A percentile compares a stretch with the other conserved stretches of the same genome.
phyloP scores from a whole-genome alignment of 2,113 vertebrate species.

The Eolophus roseicapilla region DNA sequence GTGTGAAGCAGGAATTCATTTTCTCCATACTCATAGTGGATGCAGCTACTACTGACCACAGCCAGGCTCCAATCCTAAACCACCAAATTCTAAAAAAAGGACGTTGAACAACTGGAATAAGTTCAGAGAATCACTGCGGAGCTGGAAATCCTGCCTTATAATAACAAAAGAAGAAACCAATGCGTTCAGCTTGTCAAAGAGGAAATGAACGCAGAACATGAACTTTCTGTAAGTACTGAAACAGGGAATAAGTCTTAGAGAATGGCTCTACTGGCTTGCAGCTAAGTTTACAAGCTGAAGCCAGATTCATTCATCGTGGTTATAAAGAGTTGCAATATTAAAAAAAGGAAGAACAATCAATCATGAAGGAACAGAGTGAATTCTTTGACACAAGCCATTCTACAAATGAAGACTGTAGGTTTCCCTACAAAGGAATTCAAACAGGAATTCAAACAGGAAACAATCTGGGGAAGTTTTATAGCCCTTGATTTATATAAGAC shows the following conservation, averaged over 20 bases:
- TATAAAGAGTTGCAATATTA: not conserved
- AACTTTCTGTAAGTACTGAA: not conserved
- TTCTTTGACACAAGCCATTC: not conserved
- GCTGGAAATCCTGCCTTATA: not conserved
- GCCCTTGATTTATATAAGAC: not conserved
- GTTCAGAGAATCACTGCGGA: not conserved
- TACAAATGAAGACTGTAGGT: not conserved
- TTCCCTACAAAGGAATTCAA: not conserved
- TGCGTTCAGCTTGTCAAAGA: not conserved
- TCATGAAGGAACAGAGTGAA: not conserved
- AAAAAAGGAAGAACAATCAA: not conserved
- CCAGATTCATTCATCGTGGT: not conserved
- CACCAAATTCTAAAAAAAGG: not conserved
- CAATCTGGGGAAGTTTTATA: conserved; percentile 1
- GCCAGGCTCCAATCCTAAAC: not conserved
- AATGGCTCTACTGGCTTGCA: not conserved
- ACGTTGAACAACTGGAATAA: not conserved
- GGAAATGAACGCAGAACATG: not conserved
- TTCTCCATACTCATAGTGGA: rapidly evolving
- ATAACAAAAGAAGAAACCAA: not conserved
- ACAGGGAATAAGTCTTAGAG: not conserved
- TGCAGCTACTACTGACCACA: not conserved
- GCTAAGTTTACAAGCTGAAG: not conserved
- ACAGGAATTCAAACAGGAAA: conserved; percentile 11
- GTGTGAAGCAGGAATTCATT: not conserved